phyloP scores from a whole-genome alignment of 2,888 invertebrate species.

The Salticus scenicus region DNA sequence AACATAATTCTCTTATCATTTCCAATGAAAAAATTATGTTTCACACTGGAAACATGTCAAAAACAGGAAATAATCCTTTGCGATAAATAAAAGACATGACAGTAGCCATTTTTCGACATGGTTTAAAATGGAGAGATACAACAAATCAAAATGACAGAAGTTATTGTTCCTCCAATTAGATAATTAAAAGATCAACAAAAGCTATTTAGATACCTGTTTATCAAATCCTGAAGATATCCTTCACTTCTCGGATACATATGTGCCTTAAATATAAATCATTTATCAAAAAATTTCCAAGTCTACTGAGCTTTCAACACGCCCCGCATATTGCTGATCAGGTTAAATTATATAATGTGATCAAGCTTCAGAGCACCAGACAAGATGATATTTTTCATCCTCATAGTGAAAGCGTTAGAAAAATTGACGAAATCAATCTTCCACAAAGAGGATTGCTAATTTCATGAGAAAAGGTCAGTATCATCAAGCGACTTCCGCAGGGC shows the following conservation, averaged over 20 bases:
- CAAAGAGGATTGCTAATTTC: conserved; percentile 10
- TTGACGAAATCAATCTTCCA: conserved; percentile 1
- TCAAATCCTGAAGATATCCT: not conserved
- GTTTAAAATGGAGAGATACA: too few relatives aligned
- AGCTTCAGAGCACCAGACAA: not conserved
- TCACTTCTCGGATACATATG: not conserved
- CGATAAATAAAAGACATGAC: too few relatives aligned
- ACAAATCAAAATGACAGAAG: too few relatives aligned
- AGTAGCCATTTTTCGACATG: too few relatives aligned
- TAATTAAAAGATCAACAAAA: too few relatives aligned
- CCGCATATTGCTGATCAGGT: not conserved
- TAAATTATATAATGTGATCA: not conserved
- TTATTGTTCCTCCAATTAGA: too few relatives aligned
- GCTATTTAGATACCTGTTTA: too few relatives aligned
- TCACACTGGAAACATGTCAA: too few relatives aligned
- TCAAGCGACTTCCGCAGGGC: not conserved
- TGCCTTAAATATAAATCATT: not conserved
- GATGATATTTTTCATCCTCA: not conserved
- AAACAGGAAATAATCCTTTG: too few relatives aligned
- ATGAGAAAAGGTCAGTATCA: conserved; percentile 1
- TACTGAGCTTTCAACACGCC: conserved; percentile 5
- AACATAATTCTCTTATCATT: too few relatives aligned
- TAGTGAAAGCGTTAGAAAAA: conserved; percentile 15
- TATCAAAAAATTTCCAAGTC: not conserved
- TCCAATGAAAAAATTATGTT: too few relatives aligned